Evolutionary conservation across 2,797 vertebrate species (phyloP).

Genomic region (Dicrostonyx torquatus): DNA sequence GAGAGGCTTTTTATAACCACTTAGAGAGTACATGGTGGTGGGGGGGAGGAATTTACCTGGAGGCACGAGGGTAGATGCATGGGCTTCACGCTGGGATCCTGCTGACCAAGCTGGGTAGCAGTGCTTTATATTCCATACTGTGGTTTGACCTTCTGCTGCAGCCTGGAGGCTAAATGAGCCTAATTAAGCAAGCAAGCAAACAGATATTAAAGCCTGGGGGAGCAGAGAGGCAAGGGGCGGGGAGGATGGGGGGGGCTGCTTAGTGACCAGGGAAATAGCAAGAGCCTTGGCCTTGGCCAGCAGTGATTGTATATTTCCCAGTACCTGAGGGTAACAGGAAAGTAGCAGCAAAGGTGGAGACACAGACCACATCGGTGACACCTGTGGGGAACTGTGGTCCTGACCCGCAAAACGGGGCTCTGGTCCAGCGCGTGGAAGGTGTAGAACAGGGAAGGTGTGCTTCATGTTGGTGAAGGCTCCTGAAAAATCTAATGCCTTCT

Average conservation of each 20-base stretch:
- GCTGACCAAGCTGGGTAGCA: not conserved
- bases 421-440: not conserved
- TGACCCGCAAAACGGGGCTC: not conserved
- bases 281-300: not conserved
- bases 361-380: not conserved
- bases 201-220: not conserved
- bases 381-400: not conserved
- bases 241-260: not conserved
- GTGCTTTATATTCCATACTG: not conserved
- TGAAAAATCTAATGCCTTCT: not conserved
- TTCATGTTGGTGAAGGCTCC: not conserved
- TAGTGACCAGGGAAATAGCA: not conserved
- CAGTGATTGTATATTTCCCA: not conserved
- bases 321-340: not conserved
- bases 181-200: constrained; percentile 46
- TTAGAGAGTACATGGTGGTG: not conserved
- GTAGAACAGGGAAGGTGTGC: too few relatives aligned
- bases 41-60: constrained; percentile 29
- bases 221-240: not conserved
- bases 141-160: constrained; percentile 38
- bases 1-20: not conserved
- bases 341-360: not conserved
- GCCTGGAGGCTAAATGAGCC: constrained; percentile 39
- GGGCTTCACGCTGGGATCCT: not conserved
- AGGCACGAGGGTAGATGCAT: not conserved